phyloP scores from a whole-genome alignment of 2,113 vertebrate genomes.

The Zosterops borbonicus region DNA sequence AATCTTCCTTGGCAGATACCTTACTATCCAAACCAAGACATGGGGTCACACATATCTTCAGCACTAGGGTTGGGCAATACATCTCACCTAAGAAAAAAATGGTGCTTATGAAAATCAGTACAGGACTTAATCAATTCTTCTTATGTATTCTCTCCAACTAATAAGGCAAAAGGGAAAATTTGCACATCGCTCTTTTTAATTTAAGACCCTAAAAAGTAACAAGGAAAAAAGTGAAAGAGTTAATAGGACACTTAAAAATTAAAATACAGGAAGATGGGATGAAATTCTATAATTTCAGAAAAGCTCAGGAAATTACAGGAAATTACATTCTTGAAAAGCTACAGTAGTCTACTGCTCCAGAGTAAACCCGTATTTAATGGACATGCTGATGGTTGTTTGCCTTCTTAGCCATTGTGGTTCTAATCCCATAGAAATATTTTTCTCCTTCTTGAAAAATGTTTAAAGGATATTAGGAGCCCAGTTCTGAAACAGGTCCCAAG shows the following conservation, averaged over 20 bases:
- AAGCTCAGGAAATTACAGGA: background rate
- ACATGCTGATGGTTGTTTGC: background rate
- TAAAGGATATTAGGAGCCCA: background rate
- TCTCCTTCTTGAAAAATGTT: background rate
- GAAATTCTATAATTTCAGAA: background rate
- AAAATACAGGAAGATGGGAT: background rate
- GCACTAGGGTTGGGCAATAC: rapidly evolving
- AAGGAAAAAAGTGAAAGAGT: background rate
- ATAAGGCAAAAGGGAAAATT: background rate
- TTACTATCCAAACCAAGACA: too few species aligned
- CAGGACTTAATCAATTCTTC: background rate
- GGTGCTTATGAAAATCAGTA: background rate
- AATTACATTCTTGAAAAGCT: background rate
- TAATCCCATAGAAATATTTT: background rate
- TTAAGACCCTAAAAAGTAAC: background rate
- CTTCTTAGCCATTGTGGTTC: background rate
- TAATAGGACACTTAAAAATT: background rate
- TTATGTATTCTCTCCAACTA: background rate
- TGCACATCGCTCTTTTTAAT: background rate
- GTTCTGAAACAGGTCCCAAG: background rate
- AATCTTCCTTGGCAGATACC: too few species aligned
- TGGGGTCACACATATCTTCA: background rate
- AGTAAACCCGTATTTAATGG: background rate
- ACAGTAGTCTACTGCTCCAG: background rate
- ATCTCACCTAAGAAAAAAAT: background rate